Base-by-base conservation (phyloP, 2,113 vertebrate species). In the Nannospalax galili region DNA sequence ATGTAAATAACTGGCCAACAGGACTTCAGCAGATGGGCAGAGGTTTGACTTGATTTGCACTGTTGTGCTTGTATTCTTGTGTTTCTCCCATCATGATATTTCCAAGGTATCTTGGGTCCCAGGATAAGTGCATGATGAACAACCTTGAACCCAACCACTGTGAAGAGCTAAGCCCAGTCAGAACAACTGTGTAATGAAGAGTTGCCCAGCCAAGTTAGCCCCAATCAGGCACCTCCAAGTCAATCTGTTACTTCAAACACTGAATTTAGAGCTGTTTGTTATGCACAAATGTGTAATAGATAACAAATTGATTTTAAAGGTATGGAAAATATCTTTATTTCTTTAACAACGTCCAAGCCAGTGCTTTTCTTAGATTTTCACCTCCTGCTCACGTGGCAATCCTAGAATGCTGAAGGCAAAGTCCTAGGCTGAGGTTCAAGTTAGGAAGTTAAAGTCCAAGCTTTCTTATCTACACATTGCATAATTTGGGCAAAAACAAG, bases 391-490 rank as follows among this genome's bases (percentile, higher is more conserved):
- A 56, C n/a, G 30, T 7, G 7, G 20, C 62, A 81, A 85, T 77
- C 45, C 14, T 73, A 73, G 90, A 91, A 89, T 48, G 15, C 56
- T 88, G 28, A 77, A 77, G 32, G n/a, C 32, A 85, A 96, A 70
- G 24, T 30, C 72, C 16, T 79, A 15, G 58, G 17, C 30, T 77
- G 10, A 72, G n/a, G 1, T 35, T 84, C 75, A 90, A 17, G 73
- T 72, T 85, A 92, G 16, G 60, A 62, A 37, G 11, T 84, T 58
- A 95, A 90, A 90, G 65, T 60, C 14, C 45, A 91, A 93, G 42
- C 52, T 93, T 84, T 32, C 24, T 19, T 84, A 48, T 84, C 73
- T 88, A 37, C 17, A 90, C 84, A 45, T 9, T 26, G 2, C 70
- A 10, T 72, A 84, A 80, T 48, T 91, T 67, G 32, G 4, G 35